Evolutionary conservation across 2,113 vertebrate species (phyloP), one percentile per base, ranked within the genome.

Genomic region (Microtus pennsylvanicus): DNA sequence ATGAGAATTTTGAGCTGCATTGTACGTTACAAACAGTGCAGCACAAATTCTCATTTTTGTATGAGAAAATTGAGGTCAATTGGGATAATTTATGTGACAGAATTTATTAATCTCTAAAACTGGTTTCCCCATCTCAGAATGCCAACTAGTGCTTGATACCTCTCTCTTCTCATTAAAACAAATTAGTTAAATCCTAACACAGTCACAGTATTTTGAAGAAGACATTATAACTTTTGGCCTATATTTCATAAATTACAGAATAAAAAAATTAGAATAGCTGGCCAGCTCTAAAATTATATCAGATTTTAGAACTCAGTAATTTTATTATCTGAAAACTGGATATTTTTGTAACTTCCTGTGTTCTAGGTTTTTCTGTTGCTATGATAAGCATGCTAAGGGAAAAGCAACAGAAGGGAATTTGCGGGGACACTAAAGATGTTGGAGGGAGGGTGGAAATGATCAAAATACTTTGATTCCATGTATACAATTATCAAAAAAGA

Each of bases 201-300:
- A 85, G 1, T 80, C 10, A 75, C 4, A 19, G 11, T 19, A 19
- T 24, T 89, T 78, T 75, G 5, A 6, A 2, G 30, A 58, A 75
- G 30, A 83, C 42, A 35, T 11, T 47, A 70, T n/a, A 90, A 89
- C 42, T n/a, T 50, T 74, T 70, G 13, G 4, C 24, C 26, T 90
- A 58, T 21, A 45, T 82, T 81, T 96, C 30, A 75, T 47, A 38
- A 87, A 86, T 33, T 86, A n/a, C 21, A 70, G 92, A n/a, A 87
- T 72, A 89, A 75, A 86, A 11, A 50, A 19, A 58, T 38, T 58
- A 76, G 26, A 38, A 14, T 16, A 91, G 8, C 21, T 30, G 16
- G 6, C 67, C 38, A 91, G 19, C 2, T 77, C 78, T 77, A 93
- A 93, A 77, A 78, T 11, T 33, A 33, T 19, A 61, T 24, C 42